Evolutionary conservation across 64 coral and sea anemone species (phyloP), one percentile per base, ranked within the genome.

Genomic region (Platygyra sinensis): DNA sequence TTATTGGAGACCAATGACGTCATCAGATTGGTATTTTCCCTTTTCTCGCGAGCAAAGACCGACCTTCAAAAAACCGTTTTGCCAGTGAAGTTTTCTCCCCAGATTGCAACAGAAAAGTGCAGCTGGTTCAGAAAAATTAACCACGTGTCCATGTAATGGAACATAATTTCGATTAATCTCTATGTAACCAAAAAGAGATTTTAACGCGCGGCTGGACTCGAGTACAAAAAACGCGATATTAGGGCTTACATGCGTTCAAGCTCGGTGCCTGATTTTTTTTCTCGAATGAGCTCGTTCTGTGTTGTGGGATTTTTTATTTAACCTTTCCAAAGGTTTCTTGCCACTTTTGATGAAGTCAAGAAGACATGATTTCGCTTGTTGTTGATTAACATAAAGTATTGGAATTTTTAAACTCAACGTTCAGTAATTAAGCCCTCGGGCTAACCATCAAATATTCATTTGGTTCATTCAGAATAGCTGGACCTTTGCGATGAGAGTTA

Each of bases 11-110:
- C 50, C 62, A 25, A 42, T 85, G 81, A 85, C 81, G 81, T 85
- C 81, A 85, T 79, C 81, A 67, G 22, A 85, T n/a, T 67, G 80
- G 61, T 24, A 79, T 79, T 52, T 79, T 57, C 38, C 50, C 22
- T 24, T 31, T 11, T 17, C 30, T 25, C 20, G 22, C 29, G 10
- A 27, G 22, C 65, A n/a, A 25, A 27, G 22, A 24, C 42, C 4
- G 4, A 46, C 42, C 42, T 46, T 8, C 42, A 46, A 46, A 46
- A n/a, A 46, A 46, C 0, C 42, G 65, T 69, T 69, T 69, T 69
- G 20, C 65, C 22, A 69, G 22, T n/a, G 65, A 69, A 69, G 65
- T 69, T 69, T n/a, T 69, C 22, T 69, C 22, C 2, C 1, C 7
- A 36, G 12, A 32, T 51, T 11, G 9, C 22, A 20, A 6, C 72